These are phyloP conservation scores for Eurosta solidaginis DNA, from an alignment of 1,140 invertebrate genomes.

Conservation along the genomic window DNA sequence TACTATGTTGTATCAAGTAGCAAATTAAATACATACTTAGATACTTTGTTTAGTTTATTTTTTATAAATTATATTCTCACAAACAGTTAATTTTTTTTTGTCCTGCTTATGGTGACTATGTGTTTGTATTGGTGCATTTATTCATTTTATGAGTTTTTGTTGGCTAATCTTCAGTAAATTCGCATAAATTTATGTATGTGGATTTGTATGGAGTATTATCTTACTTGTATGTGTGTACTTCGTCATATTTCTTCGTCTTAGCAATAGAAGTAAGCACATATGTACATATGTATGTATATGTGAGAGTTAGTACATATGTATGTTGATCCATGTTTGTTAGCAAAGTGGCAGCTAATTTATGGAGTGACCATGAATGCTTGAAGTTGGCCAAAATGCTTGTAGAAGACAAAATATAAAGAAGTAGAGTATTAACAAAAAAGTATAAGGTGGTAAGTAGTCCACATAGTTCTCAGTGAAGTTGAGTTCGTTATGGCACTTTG, in stretches of 20 bases:
- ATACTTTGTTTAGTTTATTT: slow-evolving; percentile 26
- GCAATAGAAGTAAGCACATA: too few species aligned
- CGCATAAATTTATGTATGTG: too few species aligned
- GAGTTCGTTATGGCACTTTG: slow-evolving; percentile 23
- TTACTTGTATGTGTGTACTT: not conserved
- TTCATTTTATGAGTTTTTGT: not conserved
- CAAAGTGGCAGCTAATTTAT: slow-evolving; percentile 33
- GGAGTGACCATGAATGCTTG: slow-evolving; percentile 29
- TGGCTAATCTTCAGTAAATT: too few species aligned
- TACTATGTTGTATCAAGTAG: not conserved
- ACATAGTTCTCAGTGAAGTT: not conserved
- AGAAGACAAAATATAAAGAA: slow-evolving; percentile 14
- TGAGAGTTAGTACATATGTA: too few species aligned
- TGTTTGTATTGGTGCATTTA: not conserved
- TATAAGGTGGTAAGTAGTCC: not conserved
- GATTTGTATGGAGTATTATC: too few species aligned
- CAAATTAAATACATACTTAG: slow-evolving; percentile 22
- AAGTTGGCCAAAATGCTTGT: not conserved
- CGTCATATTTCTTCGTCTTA: not conserved
- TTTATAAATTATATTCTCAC: slow-evolving; percentile 26
- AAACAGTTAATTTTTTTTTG: not conserved
- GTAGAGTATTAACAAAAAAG: not conserved
- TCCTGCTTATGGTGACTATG: not conserved
- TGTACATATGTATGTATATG: not conserved
- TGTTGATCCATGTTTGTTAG: not conserved